A percentile compares a stretch with the other conserved stretches of the same genome.
Evolutionary conservation across 2,888 invertebrate species (phyloP).

Genomic region (Ophion obscuratus): DNA sequence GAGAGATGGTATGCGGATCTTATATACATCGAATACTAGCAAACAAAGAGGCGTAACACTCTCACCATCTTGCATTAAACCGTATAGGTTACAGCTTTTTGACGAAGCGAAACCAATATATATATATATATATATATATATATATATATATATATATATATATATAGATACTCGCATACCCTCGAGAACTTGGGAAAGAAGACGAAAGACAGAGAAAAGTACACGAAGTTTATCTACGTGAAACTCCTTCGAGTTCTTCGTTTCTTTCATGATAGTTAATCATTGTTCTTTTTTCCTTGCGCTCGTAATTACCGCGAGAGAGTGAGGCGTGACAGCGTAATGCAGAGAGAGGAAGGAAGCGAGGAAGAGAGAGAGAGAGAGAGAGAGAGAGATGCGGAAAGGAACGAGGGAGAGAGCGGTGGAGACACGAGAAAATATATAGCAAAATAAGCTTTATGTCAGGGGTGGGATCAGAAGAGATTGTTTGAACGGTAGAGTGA

Average conservation of each 20-base stretch:
- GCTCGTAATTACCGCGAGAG: slow-evolving; percentile 50
- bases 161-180: slow-evolving; percentile 9
- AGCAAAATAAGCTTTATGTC: slow-evolving; percentile 1
- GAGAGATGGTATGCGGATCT: slow-evolving; percentile 17
- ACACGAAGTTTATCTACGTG: slow-evolving; percentile 29
- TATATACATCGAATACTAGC: neutral
- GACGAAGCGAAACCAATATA: neutral
- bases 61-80: neutral
- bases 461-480: slow-evolving; percentile 22
- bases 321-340: no score
- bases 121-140: neutral
- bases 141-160: neutral
- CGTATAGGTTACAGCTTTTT: slow-evolving; percentile 13
- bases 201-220: slow-evolving; percentile 9
- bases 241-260: slow-evolving; percentile 30
- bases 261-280: slow-evolving; percentile 16
- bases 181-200: neutral
- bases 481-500: slow-evolving; percentile 25
- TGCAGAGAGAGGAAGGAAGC: neutral
- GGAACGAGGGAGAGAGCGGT: neutral
- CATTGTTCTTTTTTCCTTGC: slow-evolving; percentile 1
- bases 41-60: neutral
- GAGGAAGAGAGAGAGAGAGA: slow-evolving; percentile 3
- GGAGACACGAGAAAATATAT: neutral
- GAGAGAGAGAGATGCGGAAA: neutral